Percentiles rank a stretch among this genome's conserved stretches.
Evolutionary conservation across 2,797 vertebrate genomes (phyloP).

Genomic region (Sebastes matsubarae): DNA sequence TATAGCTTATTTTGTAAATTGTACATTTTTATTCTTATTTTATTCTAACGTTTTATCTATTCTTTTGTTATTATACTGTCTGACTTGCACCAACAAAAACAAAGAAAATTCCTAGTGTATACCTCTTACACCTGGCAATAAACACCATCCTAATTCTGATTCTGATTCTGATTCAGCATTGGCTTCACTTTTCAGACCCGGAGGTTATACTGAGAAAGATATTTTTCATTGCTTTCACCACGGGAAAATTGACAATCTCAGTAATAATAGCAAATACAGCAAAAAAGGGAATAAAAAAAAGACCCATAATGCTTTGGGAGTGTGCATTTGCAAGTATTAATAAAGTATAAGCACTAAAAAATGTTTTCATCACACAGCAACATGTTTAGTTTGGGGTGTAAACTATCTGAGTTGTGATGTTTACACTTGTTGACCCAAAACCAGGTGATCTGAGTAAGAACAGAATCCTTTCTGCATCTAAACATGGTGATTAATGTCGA

Average conservation of each 20-base stretch:
- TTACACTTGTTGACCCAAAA: constrained; percentile 29
- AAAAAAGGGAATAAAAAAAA: background rate
- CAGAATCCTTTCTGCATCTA: constrained; percentile 22
- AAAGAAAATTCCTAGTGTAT: no score
- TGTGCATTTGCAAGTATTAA: background rate
- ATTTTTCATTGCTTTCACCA: background rate
- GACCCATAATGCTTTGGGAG: background rate
- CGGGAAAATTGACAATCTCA: background rate
- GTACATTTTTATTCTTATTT: no score
- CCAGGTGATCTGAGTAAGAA: constrained; percentile 21
- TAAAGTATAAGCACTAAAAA: background rate
- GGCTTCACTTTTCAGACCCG: no score
- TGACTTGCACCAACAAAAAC: no score
- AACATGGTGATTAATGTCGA: constrained; percentile 47
- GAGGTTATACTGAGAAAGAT: background rate
- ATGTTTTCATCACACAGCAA: constrained; percentile 12
- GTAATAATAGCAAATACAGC: background rate
- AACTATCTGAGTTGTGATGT: constrained; percentile 28
- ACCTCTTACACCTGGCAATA: no score
- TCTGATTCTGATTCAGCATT: no score
- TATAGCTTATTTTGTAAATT: no score
- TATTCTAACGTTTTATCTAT: no score
- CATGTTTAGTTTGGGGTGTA: constrained; percentile 30
- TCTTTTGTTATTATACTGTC: no score
- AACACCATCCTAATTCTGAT: no score